These are phyloP conservation scores for Anneissia japonica DNA, from an alignment of 35 echinoderm and acorn worm genomes.

Conservation along the genomic window DNA sequence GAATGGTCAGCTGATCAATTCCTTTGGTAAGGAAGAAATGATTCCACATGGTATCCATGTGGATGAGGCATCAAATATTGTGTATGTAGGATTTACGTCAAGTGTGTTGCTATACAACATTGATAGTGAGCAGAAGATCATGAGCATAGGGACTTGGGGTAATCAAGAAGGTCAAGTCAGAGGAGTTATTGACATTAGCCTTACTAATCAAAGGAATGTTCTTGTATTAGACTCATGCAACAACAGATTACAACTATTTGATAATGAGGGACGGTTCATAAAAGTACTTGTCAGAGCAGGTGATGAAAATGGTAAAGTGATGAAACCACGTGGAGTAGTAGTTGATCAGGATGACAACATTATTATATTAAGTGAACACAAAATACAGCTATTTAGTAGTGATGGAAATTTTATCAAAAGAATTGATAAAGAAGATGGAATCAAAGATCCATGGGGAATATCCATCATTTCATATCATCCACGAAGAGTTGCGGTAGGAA, in stretches of 20 bases:
- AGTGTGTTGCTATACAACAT: not conserved
- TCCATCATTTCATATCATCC: not conserved
- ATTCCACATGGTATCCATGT: not conserved
- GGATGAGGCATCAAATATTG: not conserved
- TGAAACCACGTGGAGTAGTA: not conserved
- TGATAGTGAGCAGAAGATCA: not conserved
- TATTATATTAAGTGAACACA: not conserved
- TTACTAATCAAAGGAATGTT: not conserved
- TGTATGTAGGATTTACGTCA: not conserved
- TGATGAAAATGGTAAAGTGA: not conserved
- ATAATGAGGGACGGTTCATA: not conserved
- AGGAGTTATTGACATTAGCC: not conserved
- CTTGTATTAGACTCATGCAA: not conserved
- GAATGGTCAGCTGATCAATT: not conserved
- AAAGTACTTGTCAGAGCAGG: not conserved
- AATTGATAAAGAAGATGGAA: not conserved
- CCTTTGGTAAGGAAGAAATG: not conserved
- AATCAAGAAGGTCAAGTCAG: not conserved
- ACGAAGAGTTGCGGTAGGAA: no score
- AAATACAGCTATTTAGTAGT: not conserved
- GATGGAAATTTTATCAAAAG: not conserved
- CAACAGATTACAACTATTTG: not conserved
- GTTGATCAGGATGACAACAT: not conserved
- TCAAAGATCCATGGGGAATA: not conserved
- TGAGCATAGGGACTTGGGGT: not conserved